Evolutionary conservation across 1,140 invertebrate genomes (phyloP).

Genomic region (Drosophila auraria): DNA sequence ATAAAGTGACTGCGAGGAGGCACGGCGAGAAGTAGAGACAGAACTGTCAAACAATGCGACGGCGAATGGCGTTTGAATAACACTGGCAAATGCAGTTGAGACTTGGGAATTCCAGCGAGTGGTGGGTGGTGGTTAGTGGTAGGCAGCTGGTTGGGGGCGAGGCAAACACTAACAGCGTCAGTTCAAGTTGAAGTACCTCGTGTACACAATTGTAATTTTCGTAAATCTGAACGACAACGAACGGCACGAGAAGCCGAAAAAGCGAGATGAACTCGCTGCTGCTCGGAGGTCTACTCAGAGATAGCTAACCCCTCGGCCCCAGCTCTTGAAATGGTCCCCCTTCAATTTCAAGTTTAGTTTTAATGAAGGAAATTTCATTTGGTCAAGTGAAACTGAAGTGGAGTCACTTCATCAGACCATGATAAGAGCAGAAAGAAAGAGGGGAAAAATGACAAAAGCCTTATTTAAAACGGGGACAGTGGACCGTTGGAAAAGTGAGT

Average conservation of each 20-base stretch:
- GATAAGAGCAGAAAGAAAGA: constrained; percentile 21
- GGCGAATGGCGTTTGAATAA: constrained; percentile 73
- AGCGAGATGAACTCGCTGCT: constrained; percentile 38
- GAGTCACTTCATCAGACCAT: constrained; percentile 41
- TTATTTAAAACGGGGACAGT: neutral
- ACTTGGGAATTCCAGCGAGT: constrained; percentile 3
- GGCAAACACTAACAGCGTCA: constrained; percentile 47
- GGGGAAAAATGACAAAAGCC: neutral
- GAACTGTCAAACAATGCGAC: constrained; percentile 76
- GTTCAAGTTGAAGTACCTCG: constrained; percentile 72
- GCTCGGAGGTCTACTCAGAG: constrained; percentile 29
- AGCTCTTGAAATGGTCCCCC: neutral
- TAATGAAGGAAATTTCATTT: constrained; percentile 75
- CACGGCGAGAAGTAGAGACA: constrained; percentile 26
- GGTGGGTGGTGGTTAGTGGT: neutral
- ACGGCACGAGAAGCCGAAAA: constrained; percentile 28
- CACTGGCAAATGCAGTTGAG: constrained; percentile 69
- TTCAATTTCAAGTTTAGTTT: constrained; percentile 63
- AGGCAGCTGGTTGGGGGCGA: neutral
- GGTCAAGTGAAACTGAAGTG: constrained; percentile 51
- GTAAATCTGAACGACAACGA: constrained; percentile 63
- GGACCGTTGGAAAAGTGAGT: neutral
- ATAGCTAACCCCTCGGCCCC: constrained; percentile 28
- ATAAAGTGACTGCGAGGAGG: constrained; percentile 1
- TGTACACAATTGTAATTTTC: constrained; percentile 79